Percentiles rank a stretch among this genome's conserved stretches.
These are phyloP conservation scores for Nomia melanderi DNA, from an alignment of 1,140 invertebrate species.

Conservation along the genomic window DNA sequence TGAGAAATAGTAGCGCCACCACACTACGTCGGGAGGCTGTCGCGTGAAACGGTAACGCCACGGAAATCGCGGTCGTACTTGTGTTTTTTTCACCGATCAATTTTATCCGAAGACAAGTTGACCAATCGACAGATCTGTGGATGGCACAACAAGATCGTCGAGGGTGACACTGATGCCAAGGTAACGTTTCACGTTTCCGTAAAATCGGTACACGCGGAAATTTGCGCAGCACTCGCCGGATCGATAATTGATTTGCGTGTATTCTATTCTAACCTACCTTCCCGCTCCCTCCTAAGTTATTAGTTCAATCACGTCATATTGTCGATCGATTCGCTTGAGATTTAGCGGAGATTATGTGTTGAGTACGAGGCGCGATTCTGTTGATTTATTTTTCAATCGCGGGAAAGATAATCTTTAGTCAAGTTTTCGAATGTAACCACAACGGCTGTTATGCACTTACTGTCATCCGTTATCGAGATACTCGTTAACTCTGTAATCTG, in stretches of 20 bases:
- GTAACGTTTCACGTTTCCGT: not conserved
- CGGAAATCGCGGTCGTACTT: slow-evolving; percentile 26
- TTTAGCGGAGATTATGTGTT: slow-evolving; percentile 6
- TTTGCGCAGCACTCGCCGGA: slow-evolving; percentile 63
- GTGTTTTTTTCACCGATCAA: slow-evolving; percentile 29
- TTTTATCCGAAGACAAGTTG: not conserved
- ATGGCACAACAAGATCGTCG: slow-evolving; percentile 26
- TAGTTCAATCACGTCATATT: slow-evolving; percentile 21
- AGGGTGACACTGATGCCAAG: slow-evolving; percentile 14
- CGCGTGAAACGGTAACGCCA: slow-evolving; percentile 41
- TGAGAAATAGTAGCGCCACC: slow-evolving; percentile 14
- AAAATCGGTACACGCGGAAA: not conserved
- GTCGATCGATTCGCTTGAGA: slow-evolving; percentile 2
- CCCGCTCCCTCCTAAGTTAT: slow-evolving; percentile 44
- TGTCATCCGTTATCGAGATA: slow-evolving; percentile 31
- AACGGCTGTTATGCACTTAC: slow-evolving; percentile 21
- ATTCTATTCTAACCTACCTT: slow-evolving; percentile 65
- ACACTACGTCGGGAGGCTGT: not conserved
- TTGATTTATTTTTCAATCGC: not conserved
- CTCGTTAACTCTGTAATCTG: slow-evolving; percentile 1
- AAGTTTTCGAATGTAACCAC: slow-evolving; percentile 27
- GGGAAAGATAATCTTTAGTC: slow-evolving; percentile 23
- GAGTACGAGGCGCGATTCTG: not conserved
- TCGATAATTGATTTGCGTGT: slow-evolving; percentile 69
- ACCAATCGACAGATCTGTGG: not conserved